Conservation (phyloP, 2,113 vertebrate species). For the Caretta caretta region DNA sequence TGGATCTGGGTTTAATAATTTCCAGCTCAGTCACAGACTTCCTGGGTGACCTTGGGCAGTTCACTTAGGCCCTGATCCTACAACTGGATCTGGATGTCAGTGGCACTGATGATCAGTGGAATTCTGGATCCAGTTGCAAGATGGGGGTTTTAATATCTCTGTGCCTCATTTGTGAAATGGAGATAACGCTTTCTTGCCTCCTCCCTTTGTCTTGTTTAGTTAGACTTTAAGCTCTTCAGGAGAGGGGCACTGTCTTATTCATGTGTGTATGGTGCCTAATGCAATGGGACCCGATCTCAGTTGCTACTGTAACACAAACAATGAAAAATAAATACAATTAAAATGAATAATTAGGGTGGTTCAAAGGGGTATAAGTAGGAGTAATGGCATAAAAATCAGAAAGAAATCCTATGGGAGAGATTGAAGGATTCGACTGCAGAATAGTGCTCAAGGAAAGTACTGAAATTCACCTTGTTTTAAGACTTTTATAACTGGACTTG, state of each 20-base stretch:
- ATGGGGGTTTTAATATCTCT: neutral
- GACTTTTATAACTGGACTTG: neutral
- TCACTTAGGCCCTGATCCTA: neutral
- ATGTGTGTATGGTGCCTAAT: neutral
- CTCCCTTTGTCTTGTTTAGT: neutral
- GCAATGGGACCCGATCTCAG: too few relatives aligned
- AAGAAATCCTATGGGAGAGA: neutral
- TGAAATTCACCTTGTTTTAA: neutral
- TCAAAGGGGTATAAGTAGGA: neutral
- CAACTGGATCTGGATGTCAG: neutral
- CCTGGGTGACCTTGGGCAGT: neutral
- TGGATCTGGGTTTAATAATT: neutral
- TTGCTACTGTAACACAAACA: neutral
- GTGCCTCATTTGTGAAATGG: neutral
- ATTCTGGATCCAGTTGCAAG: neutral
- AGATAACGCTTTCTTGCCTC: neutral
- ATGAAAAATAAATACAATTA: neutral
- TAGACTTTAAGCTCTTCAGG: neutral
- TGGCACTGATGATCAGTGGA: neutral
- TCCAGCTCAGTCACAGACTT: neutral
- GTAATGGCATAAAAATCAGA: neutral
- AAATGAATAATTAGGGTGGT: neutral
- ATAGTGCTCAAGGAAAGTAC: neutral
- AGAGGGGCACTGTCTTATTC: neutral
- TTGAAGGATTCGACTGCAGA: neutral